These are phyloP conservation scores for Spodoptera frugiperda DNA, from an alignment of 1,140 invertebrate genomes.

Conservation along the genomic window DNA sequence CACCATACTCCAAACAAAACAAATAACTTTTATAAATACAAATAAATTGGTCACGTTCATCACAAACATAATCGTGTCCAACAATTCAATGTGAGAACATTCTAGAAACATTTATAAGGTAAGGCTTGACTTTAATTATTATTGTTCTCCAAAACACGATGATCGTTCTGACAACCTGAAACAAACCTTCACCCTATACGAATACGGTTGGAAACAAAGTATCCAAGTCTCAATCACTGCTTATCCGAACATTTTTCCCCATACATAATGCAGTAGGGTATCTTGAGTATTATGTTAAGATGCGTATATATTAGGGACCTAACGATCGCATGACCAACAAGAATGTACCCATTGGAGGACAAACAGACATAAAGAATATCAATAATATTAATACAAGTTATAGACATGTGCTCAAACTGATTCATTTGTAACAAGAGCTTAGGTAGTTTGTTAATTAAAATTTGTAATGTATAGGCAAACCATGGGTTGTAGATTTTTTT, in stretches of 20 bases:
- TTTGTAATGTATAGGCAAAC: too few relatives aligned
- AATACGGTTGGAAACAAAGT: not conserved
- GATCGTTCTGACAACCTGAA: not conserved
- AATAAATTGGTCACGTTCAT: not conserved
- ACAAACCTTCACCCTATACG: not conserved
- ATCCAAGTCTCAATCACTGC: conserved; percentile 32
- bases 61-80: not conserved
- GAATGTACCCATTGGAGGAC: conserved; percentile 36
- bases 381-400: conserved; percentile 20
- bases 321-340: conserved; percentile 36
- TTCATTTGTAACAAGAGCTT: not conserved
- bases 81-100: not conserved
- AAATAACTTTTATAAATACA: too few relatives aligned
- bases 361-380: conserved; percentile 25
- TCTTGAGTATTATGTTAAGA: conserved; percentile 38
- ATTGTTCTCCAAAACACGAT: conserved; percentile 24
- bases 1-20: too few relatives aligned
- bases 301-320: conserved; percentile 34
- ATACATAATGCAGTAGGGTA: conserved; percentile 40
- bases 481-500: too few relatives aligned
- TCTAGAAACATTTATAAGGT: conserved; percentile 10
- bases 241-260: conserved; percentile 36
- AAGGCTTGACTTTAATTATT: conserved; percentile 22
- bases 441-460: too few relatives aligned
- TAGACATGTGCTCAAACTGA: not conserved